Evolutionary conservation across 1,140 invertebrate species (phyloP), one percentile per base, ranked within the genome.

Genomic region (Rhagoletis pomonella): DNA sequence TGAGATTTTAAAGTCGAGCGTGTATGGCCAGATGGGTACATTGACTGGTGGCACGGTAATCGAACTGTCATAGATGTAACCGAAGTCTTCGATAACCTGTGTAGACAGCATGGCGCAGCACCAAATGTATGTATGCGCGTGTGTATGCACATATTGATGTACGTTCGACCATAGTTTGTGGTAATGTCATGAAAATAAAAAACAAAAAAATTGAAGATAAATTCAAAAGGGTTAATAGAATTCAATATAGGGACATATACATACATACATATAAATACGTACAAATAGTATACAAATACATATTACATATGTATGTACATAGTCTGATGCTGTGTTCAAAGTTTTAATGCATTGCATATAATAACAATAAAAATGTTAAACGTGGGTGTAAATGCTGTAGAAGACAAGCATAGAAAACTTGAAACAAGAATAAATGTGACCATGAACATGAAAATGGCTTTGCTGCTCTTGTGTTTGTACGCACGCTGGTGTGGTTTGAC

Each of bases 1-100:
- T 19, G 97, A 96, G 89, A 98, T 97, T 93, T 97, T 97, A 93
- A 97, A 97, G 93, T 98, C 97, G 1, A 98, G 94, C 1, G 98
- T 98, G 93, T 98, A 98, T 0, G 98, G 98, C 98, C 98, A 99
- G 67, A 98, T 95, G n/a, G 98, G 97, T 50, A 96, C 94, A 88
- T 95, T 95, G 1, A 95, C 93, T n/a, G 97, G 96, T 2, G 97
- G 97, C 44, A 97, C 97, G 62, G 97, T 96, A 88, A 98, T 95
- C 2, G 97, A 98, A 90, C 97, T 98, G 91, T 98, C 98, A 93
- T 98, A 99, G 88, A 98, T 97, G 91, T 97, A 98, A 4, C 97
- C 97, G 92, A 98, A 98, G 92, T 98, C 97, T 94, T 97, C 96
- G 69, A 98, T 93, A 29, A 98, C 96, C 96, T 96, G 90, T 55